Evolutionary conservation across 2,797 vertebrate genomes (phyloP).

Genomic region (Halcyon badia): DNA sequence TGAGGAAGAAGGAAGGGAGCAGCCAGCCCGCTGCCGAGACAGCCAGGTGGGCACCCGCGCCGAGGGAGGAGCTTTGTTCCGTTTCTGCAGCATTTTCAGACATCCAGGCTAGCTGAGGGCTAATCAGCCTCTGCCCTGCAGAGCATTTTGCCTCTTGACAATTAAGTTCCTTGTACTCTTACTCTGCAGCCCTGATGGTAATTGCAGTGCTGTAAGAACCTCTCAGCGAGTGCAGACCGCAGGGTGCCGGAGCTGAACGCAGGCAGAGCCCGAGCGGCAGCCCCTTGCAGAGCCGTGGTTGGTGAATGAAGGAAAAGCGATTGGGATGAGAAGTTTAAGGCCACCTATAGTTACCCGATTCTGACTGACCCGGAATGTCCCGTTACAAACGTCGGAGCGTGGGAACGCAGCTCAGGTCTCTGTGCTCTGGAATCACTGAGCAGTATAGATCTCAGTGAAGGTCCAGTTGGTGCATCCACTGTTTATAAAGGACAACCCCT

Average conservation of each 20-base stretch:
- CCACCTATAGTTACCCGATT: neutral
- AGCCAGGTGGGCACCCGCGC: neutral
- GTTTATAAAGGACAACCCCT: neutral
- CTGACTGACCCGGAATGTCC: neutral
- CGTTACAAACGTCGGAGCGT: neutral
- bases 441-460: neutral
- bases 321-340: neutral
- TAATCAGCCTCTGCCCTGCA: constrained; percentile 24
- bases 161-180: neutral
- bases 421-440: neutral
- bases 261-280: neutral
- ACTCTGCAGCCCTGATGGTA: constrained; percentile 25
- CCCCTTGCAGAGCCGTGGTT: neutral
- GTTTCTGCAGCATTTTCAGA: neutral
- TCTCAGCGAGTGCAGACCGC: neutral
- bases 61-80: neutral
- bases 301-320: neutral
- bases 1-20: neutral
- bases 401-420: neutral
- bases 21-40: neutral
- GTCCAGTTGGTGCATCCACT: neutral
- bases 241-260: neutral
- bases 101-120: neutral
- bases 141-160: neutral
- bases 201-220: neutral